A percentile compares a stretch with the other conserved stretches of the same genome.
Conservation (phyloP, 2,888 invertebrate genomes). For the Emmelina monodactyla region DNA sequence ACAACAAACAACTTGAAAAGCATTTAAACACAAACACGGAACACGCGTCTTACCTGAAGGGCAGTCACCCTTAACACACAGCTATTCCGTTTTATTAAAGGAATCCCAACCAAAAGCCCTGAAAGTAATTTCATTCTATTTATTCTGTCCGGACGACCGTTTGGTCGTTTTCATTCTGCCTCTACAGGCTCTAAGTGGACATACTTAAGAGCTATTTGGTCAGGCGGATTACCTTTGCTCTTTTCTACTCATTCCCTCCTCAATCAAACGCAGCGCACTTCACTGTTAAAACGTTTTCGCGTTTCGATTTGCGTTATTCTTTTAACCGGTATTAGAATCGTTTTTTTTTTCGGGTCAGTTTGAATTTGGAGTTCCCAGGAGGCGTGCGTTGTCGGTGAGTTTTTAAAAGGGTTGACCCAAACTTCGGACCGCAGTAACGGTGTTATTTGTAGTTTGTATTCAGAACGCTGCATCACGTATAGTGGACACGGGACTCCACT, state of each 20-base stretch:
- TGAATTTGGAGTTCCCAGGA: too few relatives aligned
- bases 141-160: slow-evolving; percentile 32
- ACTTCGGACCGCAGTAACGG: slow-evolving; percentile 22
- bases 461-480: slow-evolving; percentile 28
- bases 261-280: slow-evolving; percentile 40
- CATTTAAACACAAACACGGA: too few relatives aligned
- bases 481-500: slow-evolving; percentile 35
- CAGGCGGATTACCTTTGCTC: slow-evolving; percentile 61
- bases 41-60: too few relatives aligned
- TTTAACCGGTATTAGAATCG: background rate
- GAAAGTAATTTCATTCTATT: slow-evolving; percentile 46
- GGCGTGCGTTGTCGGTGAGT: too few relatives aligned
- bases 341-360: slow-evolving; percentile 5
- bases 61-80: too few relatives aligned
- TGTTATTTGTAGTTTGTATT: slow-evolving; percentile 42
- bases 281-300: slow-evolving; percentile 33
- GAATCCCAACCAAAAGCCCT: too few relatives aligned
- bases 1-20: too few relatives aligned
- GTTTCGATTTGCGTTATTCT: slow-evolving; percentile 26
- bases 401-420: slow-evolving; percentile 25
- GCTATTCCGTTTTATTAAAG: too few relatives aligned
- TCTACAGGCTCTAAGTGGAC: slow-evolving; percentile 48
- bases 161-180: slow-evolving; percentile 37
- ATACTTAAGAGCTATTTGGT: slow-evolving; percentile 59
- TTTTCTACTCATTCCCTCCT: slow-evolving; percentile 45